A percentile compares a stretch with the other conserved stretches of the same genome.
These are phyloP conservation scores for Heteromormyrus szaboi DNA, from an alignment of 2,797 vertebrate species.

Conservation along the genomic window DNA sequence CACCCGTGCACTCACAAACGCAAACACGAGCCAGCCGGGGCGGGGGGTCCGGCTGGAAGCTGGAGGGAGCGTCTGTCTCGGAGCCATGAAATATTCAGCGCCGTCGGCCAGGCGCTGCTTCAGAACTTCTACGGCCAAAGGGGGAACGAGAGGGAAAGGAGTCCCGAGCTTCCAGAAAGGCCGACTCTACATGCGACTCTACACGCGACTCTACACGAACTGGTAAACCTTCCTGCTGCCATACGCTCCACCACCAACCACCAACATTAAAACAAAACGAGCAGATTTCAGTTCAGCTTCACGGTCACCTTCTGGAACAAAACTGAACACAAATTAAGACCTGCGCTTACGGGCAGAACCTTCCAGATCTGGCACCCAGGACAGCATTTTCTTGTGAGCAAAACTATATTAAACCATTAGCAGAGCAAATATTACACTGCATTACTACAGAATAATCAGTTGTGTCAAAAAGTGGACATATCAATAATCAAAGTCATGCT, in stretches of 20 bases:
- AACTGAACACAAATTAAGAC: not conserved
- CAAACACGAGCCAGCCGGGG: not conserved
- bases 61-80: not conserved
- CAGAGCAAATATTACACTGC: not conserved
- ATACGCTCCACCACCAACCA: not conserved
- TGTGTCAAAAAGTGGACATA: not conserved
- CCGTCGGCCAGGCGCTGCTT: not conserved
- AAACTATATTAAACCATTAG: not conserved
- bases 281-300: not conserved
- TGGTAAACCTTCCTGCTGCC: not conserved
- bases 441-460: not conserved
- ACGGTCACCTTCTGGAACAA: not conserved
- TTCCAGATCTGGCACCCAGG: not conserved
- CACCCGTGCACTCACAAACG: not conserved
- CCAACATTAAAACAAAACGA: not conserved
- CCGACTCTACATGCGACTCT: no score
- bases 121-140: not conserved
- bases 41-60: not conserved
- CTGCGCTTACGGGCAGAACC: not conserved
- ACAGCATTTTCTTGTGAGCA: not conserved
- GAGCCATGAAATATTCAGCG: constrained; percentile 13
- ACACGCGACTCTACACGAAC: not conserved
- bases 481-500: not conserved
- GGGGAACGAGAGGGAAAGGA: not conserved
- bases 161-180: not conserved